A percentile compares a stretch with the other conserved stretches of the same genome.
These are phyloP conservation scores for Atethmia centrago DNA, from an alignment of 2,888 invertebrate species.

Conservation along the genomic window DNA sequence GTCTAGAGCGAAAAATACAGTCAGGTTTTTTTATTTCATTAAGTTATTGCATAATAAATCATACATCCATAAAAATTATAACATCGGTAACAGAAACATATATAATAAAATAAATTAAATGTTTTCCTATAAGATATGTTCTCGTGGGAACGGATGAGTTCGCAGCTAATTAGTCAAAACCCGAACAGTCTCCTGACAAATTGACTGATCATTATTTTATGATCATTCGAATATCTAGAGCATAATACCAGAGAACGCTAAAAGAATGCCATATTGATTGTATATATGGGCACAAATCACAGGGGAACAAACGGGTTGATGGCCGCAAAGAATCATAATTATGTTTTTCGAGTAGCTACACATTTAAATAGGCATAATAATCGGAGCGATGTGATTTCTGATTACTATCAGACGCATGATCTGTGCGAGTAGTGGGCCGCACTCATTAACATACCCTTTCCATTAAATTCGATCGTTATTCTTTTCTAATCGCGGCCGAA, in stretches of 20 bases:
- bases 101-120: slow-evolving; percentile 61
- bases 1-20: neutral
- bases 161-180: slow-evolving; percentile 66
- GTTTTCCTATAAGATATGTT: slow-evolving; percentile 57
- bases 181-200: slow-evolving; percentile 63
- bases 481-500: slow-evolving; percentile 77
- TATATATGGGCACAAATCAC: slow-evolving; percentile 60
- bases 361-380: slow-evolving; percentile 73
- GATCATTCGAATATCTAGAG: slow-evolving; percentile 55
- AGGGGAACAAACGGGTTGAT: slow-evolving; percentile 68
- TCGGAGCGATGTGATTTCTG: slow-evolving; percentile 72
- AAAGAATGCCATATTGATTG: slow-evolving; percentile 25
- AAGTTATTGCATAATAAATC: slow-evolving; percentile 57
- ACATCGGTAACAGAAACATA: slow-evolving; percentile 49
- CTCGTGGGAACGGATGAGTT: slow-evolving; percentile 63
- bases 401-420: slow-evolving; percentile 69
- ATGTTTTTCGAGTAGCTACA: slow-evolving; percentile 71
- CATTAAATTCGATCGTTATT: slow-evolving; percentile 76
- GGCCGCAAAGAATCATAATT: slow-evolving; percentile 74
- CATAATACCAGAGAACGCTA: slow-evolving; percentile 37
- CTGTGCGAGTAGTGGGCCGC: slow-evolving; percentile 67
- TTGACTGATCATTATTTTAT: slow-evolving; percentile 62
- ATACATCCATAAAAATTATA: slow-evolving; percentile 59
- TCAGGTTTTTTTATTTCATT: slow-evolving; percentile 48
- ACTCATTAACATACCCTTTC: slow-evolving; percentile 75